A percentile compares a stretch with the other conserved stretches of the same genome.
phyloP scores from a whole-genome alignment of 2,113 vertebrate genomes.

The Arizona elegans region DNA sequence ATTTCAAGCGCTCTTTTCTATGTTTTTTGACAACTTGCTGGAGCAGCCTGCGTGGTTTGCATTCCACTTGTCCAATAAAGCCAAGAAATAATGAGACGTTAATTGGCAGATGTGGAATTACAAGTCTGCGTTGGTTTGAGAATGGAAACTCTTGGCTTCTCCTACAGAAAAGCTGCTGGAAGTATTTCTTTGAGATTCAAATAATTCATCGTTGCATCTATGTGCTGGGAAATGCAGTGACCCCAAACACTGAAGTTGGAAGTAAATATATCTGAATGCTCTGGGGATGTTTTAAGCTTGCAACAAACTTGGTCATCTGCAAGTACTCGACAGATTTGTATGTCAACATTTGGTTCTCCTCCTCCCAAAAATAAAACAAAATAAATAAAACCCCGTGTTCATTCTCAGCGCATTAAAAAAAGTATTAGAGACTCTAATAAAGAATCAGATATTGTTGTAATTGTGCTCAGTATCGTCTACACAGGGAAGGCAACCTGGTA shows the following conservation, averaged over 20 bases:
- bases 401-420: neutral
- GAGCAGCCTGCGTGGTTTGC: neutral
- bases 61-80: neutral
- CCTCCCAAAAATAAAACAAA: too few species aligned
- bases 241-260: constrained; percentile 8
- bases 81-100: neutral
- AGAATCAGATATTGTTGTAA: neutral
- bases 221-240: constrained; percentile 10
- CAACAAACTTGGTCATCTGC: constrained; percentile 4
- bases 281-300: neutral
- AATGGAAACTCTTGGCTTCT: neutral
- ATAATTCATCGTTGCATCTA: neutral
- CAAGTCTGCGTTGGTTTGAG: neutral
- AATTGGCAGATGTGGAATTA: constrained; percentile 14
- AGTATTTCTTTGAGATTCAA: constrained; percentile 3
- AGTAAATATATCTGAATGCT: constrained; percentile 11
- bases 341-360: neutral
- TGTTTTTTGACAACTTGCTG: neutral
- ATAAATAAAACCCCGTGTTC: neutral
- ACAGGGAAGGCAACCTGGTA: neutral
- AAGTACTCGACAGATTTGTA: constrained; percentile 1
- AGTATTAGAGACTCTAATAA: neutral
- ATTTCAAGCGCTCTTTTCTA: neutral
- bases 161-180: neutral
- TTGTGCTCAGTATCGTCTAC: neutral